These are phyloP conservation scores for Habrosyne pyritoides DNA, from an alignment of 2,888 invertebrate genomes.

Conservation along the genomic window DNA sequence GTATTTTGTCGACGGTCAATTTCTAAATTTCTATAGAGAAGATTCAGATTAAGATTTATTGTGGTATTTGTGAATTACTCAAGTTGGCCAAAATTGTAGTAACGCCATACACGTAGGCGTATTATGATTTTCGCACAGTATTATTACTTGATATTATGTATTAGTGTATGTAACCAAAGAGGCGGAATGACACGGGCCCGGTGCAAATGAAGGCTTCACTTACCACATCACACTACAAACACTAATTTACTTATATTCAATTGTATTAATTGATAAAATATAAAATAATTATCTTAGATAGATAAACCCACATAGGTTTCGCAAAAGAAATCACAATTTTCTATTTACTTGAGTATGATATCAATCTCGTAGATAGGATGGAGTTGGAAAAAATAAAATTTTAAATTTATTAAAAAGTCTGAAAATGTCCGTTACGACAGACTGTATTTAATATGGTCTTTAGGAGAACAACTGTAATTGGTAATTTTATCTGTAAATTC, in stretches of 20 bases:
- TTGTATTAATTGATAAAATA: conserved; percentile 12
- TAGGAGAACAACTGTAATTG: conserved; percentile 67
- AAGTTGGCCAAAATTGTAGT: conserved; percentile 77
- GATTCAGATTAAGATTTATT: conserved; percentile 28
- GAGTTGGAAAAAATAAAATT: conserved; percentile 64
- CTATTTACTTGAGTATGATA: conserved; percentile 69
- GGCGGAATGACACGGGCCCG: conserved; percentile 65
- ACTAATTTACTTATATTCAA: conserved; percentile 24
- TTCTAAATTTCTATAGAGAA: conserved; percentile 12
- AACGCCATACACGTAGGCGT: conserved; percentile 59
- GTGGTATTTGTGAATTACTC: conserved; percentile 66
- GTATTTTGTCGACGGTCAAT: conserved; percentile 18
- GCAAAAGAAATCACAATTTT: conserved; percentile 68
- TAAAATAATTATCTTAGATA: conserved; percentile 40
- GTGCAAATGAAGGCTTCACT: conserved; percentile 50
- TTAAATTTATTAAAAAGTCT: conserved; percentile 72
- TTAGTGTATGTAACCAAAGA: conserved; percentile 47
- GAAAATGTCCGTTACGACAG: conserved; percentile 68
- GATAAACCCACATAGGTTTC: conserved; percentile 67
- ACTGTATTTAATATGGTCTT: conserved; percentile 73
- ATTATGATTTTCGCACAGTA: conserved; percentile 77
- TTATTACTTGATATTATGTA: conserved; percentile 68
- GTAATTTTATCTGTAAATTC: conserved; percentile 73
- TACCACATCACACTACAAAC: conserved; percentile 37
- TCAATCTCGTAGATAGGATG: conserved; percentile 75